Evolutionary conservation across 1,140 invertebrate genomes (phyloP).

Genomic region (Drosophila pandora): DNA sequence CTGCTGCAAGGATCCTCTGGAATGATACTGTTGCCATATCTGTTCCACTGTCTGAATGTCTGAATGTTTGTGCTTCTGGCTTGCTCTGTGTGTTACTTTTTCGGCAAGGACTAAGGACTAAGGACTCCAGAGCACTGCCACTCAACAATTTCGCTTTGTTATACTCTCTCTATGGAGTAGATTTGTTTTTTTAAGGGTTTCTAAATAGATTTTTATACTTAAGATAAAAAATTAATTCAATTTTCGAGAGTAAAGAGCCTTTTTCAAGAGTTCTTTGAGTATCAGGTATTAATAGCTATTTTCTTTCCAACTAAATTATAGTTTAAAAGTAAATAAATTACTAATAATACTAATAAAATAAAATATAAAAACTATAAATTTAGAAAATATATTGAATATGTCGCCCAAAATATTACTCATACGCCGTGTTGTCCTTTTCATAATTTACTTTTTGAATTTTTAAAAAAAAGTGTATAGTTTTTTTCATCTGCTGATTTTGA

Average conservation of each 20-base stretch:
- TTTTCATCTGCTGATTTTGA: background rate
- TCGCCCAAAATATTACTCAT: background rate
- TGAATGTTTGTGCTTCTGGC: slow-evolving; percentile 5
- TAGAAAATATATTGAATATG: background rate
- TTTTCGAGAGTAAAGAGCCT: too few species aligned
- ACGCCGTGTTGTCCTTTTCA: background rate
- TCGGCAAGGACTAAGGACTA: slow-evolving; percentile 44
- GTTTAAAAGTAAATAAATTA: too few species aligned
- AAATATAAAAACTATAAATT: too few species aligned
- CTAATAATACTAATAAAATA: too few species aligned
- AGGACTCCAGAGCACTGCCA: slow-evolving; percentile 43
- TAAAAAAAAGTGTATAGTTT: background rate
- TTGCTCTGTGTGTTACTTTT: slow-evolving; percentile 40
- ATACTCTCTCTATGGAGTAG: slow-evolving; percentile 13
- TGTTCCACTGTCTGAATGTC: slow-evolving; percentile 39
- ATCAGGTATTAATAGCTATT: too few species aligned
- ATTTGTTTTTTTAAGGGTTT: background rate
- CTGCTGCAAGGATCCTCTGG: slow-evolving; percentile 9
- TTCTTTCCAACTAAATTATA: too few species aligned
- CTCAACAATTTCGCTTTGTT: slow-evolving; percentile 64
- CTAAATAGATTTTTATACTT: background rate
- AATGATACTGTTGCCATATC: slow-evolving; percentile 73
- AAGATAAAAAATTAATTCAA: background rate
- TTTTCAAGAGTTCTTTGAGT: too few species aligned
- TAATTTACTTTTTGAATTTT: background rate